Evolutionary conservation across 2,888 invertebrate species (phyloP), one percentile per base, ranked within the genome.

Genomic region (Microctonus aethiopoides): DNA sequence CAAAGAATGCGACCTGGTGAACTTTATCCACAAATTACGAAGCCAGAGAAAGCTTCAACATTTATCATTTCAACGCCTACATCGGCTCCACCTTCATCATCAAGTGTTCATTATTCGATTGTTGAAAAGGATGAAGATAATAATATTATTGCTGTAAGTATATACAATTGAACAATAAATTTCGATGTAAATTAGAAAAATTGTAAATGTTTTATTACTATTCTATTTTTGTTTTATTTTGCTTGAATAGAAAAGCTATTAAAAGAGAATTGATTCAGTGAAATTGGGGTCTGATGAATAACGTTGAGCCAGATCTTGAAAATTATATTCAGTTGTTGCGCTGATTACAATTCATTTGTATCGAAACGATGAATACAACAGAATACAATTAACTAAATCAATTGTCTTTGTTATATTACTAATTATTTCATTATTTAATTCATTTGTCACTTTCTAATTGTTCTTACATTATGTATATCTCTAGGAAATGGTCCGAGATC

Each of bases 111-210:
- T 65, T 54, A 65, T 60, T 26, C 60, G n/a, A 29, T 24, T 57
- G 64, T 51, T 46, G 64, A 68, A 22, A 64, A 70, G 39, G 65
- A 65, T 41, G 66, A 70, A 24, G 70, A 70, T 7, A 66, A 70
- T 61, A 52, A n/a, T n/a, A n/a, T 70, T 7, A 66, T 66, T 56
- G 67, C 60, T 57, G 70, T 70, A 24, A 66, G 70, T 70, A 26
- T 56, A 24, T 29, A 10, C 11, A 54, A 52, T 29, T 36, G 24
- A 46, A 13, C 7, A 24, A 22, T 10, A n/a, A 6, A 32, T 32
- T 9, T 16, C 6, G 9, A 57, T 32, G 16, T 32, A 16, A 57
- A 57, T 16, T 16, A 16, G 7, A 6, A 16, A 16, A n/a, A 46
- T 46, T 16, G 16, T 46, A 46, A 46, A 46, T 46, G n/a, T n/a